Conservation (phyloP, 2,888 invertebrate species). For the Leptothorax acervorum region DNA sequence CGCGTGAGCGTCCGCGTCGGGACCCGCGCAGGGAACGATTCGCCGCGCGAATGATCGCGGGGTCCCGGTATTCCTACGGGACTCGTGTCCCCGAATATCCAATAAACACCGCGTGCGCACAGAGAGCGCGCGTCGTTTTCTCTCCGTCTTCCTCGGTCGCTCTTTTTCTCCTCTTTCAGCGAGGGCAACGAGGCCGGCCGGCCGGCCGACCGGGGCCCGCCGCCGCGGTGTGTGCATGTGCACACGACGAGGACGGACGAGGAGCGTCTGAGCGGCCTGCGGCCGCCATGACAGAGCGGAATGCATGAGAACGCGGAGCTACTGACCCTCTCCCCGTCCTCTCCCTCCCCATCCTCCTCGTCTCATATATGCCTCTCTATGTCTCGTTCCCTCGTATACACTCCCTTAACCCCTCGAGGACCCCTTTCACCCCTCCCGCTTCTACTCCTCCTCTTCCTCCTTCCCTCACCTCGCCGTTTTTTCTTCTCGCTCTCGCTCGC, state of each 20-base stretch:
- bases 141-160: constrained; percentile 58
- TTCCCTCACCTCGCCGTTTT: constrained; percentile 30
- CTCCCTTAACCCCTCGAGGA: constrained; percentile 49
- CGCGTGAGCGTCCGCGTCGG: not conserved
- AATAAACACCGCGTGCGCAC: constrained; percentile 36
- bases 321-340: constrained; percentile 80
- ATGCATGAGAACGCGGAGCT: constrained; percentile 85
- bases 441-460: constrained; percentile 49
- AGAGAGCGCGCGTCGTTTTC: constrained; percentile 50
- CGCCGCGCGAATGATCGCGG: not conserved
- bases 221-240: constrained; percentile 69
- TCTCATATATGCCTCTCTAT: constrained; percentile 56
- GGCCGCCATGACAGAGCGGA: constrained; percentile 84
- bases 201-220: constrained; percentile 39
- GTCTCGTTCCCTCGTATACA: constrained; percentile 61
- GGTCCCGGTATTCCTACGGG: constrained; percentile 16
- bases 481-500: constrained; percentile 58
- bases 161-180: constrained; percentile 50
- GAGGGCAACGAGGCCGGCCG: constrained; percentile 65
- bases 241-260: constrained; percentile 73
- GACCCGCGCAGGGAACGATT: not conserved
- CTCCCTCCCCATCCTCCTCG: not conserved
- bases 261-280: constrained; percentile 79
- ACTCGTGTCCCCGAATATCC: constrained; percentile 32
- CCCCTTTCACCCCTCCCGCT: constrained; percentile 26